These are phyloP conservation scores for Charanyca ferruginea DNA, from an alignment of 2,888 invertebrate genomes.

Conservation along the genomic window DNA sequence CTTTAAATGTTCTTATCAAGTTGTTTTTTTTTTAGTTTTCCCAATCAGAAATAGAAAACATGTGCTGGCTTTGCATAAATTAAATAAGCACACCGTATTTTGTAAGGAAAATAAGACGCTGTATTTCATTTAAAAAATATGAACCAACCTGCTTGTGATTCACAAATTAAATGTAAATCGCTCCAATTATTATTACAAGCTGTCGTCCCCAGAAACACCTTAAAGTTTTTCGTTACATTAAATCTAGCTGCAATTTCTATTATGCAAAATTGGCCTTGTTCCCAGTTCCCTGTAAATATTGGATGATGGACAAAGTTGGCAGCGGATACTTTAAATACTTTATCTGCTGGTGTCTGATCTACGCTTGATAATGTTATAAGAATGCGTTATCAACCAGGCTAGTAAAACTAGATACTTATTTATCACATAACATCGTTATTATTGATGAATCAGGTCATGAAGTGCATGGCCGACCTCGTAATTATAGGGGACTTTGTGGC, in stretches of 20 bases:
- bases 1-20: background rate
- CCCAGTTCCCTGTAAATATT: conserved; percentile 49
- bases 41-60: conserved; percentile 14
- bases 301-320: conserved; percentile 48
- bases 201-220: conserved; percentile 45
- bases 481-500: too few relatives aligned
- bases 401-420: too few relatives aligned
- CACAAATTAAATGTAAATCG: conserved; percentile 56
- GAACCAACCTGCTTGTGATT: conserved; percentile 14
- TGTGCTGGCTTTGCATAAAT: conserved; percentile 3
- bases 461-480: background rate
- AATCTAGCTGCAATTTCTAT: conserved; percentile 55
- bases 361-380: conserved; percentile 1
- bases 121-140: conserved; percentile 24
- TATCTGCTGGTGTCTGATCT: background rate
- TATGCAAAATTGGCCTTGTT: conserved; percentile 56
- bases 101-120: conserved; percentile 3
- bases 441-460: conserved; percentile 18
- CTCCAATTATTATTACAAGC: conserved; percentile 51
- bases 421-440: background rate
- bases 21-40: conserved; percentile 9
- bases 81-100: conserved; percentile 13
- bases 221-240: conserved; percentile 48
- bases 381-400: too few relatives aligned
- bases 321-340: conserved; percentile 27